Evolutionary conservation across 2,888 invertebrate species (phyloP).

Genomic region (Cyrtodaria siliqua): DNA sequence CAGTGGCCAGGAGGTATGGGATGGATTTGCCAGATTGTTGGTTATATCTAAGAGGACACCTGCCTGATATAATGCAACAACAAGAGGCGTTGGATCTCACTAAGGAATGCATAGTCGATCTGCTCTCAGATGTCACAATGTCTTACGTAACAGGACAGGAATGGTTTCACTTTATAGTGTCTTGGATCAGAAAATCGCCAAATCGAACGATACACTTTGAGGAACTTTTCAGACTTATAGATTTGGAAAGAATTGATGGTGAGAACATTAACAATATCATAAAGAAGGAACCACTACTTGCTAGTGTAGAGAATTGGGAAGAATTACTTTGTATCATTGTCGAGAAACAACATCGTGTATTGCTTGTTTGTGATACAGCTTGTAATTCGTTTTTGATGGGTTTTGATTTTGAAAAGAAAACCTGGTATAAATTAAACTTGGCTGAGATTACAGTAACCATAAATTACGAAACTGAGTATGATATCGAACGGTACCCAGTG

Average conservation of each 20-base stretch:
- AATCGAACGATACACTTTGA: not conserved
- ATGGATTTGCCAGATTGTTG: slow-evolving; percentile 15
- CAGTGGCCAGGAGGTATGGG: slow-evolving; percentile 26
- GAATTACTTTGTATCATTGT: not conserved
- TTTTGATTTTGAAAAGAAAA: slow-evolving; percentile 1
- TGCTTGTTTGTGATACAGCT: not conserved
- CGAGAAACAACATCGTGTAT: not conserved
- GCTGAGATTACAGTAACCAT: too few species aligned
- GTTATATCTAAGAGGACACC: slow-evolving; percentile 11
- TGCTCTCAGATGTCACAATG: slow-evolving; percentile 23
- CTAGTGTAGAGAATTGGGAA: not conserved
- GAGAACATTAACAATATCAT: slow-evolving; percentile 9
- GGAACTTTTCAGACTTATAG: slow-evolving; percentile 4
- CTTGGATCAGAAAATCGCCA: slow-evolving; percentile 14
- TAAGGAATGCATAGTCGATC: slow-evolving; percentile 13
- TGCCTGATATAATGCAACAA: slow-evolving; percentile 11
- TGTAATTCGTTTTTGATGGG: not conserved
- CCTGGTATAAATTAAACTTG: slow-evolving; percentile 4
- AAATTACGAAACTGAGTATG: too few species aligned
- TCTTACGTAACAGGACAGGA: slow-evolving; percentile 15
- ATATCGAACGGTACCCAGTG: too few species aligned
- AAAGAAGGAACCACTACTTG: not conserved
- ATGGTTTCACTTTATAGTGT: slow-evolving; percentile 12
- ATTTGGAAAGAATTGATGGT: slow-evolving; percentile 1
- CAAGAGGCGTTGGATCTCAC: slow-evolving; percentile 16